Evolutionary conservation across 2,113 vertebrate genomes (phyloP), one percentile per base, ranked within the genome.

Genomic region (Takifugu flavidus): DNA sequence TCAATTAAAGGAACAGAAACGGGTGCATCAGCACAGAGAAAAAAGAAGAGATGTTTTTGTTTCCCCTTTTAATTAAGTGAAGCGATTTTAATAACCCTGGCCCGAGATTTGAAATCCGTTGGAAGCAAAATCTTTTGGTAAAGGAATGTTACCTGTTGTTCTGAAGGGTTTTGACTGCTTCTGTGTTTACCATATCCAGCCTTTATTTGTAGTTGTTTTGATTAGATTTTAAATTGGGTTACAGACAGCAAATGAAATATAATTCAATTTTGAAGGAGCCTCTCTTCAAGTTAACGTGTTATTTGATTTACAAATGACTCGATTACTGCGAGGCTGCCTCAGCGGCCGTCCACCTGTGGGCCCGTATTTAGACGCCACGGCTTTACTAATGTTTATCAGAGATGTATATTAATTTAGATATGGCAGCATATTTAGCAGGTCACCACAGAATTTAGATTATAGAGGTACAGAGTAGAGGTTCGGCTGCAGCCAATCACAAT

Each of bases 271-370:
- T 10, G 4, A 49, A 51, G 28, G 2, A 43, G 49, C 39, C 3
- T 63, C 47, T 53, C 2, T 44, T 56, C n/a, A 29, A 46, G 49
- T 55, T 28, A 53, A 47, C 34, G 11, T 39, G 34, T 39, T 39
- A 39, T 39, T 39, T 39, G 34, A 39, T 10, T 39, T 39, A 39
- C 58, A 26, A 25, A 39, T 12, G 43, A 47, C 13, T 4, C 25
- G 34, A 2, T 56, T 63, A 64, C 56, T 28, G 49, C 0, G 1
- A 47, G 49, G 5, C 13, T 27, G 44, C 56, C 49, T 62, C 34
- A 27, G 59, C 46, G 64, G 62, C 29, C 6, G 10, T 31, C 27
- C 13, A 15, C 20, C 2, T 28, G 8, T 0, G 20, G 15, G 45
- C 12, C 25, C 15, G 12, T 58, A 29, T 54, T 61, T 42, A 29